Conservation (phyloP, 2,113 vertebrate genomes). For the Festucalex cinctus region DNA sequence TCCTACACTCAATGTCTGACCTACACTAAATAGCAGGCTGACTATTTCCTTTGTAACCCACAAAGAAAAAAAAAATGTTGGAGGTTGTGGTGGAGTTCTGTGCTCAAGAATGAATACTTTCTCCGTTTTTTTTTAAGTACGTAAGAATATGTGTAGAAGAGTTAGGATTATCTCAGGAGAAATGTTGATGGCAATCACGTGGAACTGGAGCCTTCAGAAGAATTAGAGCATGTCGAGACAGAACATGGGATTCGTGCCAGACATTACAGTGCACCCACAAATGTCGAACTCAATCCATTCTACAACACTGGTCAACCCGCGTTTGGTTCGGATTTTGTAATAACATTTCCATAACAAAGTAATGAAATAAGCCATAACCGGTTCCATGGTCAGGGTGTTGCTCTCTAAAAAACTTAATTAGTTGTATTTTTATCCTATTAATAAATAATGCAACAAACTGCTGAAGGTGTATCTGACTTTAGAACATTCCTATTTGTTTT, state of each 20-base stretch:
- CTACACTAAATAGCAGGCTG: conserved; percentile 40
- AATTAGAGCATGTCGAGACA: conserved; percentile 4
- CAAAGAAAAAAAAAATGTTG: conserved; percentile 44
- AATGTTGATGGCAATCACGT: neutral
- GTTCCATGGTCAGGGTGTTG: neutral
- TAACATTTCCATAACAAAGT: neutral
- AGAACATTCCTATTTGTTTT: neutral
- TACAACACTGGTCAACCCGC: no score
- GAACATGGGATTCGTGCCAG: neutral
- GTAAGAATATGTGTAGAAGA: conserved; percentile 9
- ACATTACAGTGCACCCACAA: neutral
- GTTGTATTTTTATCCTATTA: no score
- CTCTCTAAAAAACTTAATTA: neutral
- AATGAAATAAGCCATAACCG: neutral
- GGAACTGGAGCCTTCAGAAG: neutral
- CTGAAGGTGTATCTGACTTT: neutral
- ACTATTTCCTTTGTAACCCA: conserved; percentile 34
- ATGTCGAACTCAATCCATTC: neutral
- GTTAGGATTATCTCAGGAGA: neutral
- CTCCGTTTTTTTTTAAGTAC: neutral
- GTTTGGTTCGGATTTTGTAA: neutral
- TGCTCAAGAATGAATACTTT: neutral
- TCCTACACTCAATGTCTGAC: conserved; percentile 38
- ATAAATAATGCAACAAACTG: no score
- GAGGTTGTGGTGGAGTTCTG: conserved; percentile 6